A percentile compares a stretch with the other conserved stretches of the same genome.
These are phyloP conservation scores for Nysson spinosus DNA, from an alignment of 2,888 invertebrate species.

Conservation along the genomic window DNA sequence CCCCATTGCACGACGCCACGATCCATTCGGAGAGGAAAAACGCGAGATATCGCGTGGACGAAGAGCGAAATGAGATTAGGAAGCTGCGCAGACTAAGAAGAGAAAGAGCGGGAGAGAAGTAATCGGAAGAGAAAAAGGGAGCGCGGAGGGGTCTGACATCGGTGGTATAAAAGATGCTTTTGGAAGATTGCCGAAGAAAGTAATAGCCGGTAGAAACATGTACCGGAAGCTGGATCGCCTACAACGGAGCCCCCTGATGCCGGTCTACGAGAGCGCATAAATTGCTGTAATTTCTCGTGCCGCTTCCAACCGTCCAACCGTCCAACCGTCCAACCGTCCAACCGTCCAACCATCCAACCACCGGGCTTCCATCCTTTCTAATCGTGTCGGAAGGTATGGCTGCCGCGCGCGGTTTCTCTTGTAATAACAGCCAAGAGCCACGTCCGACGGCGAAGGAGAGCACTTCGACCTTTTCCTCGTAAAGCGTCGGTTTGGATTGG, in stretches of 20 bases:
- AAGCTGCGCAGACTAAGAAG: background rate
- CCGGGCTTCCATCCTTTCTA: constrained; percentile 49
- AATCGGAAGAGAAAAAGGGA: constrained; percentile 1
- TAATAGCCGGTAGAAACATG: constrained; percentile 23
- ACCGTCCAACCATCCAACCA: too few species aligned
- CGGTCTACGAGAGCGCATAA: constrained; percentile 50
- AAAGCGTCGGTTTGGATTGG: constrained; percentile 60
- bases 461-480: constrained; percentile 67
- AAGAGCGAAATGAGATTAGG: background rate
- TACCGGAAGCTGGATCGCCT: constrained; percentile 2
- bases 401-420: constrained; percentile 60
- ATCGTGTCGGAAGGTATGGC: constrained; percentile 47
- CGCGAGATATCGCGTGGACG: constrained; percentile 1
- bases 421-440: constrained; percentile 67
- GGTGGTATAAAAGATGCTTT: constrained; percentile 38
- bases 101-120: constrained; percentile 17
- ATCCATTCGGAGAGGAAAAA: background rate
- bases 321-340: too few species aligned
- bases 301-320: constrained; percentile 31
- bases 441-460: constrained; percentile 61
- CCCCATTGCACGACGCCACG: background rate
- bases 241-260: constrained; percentile 22
- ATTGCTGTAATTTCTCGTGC: constrained; percentile 59
- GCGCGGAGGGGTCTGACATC: constrained; percentile 4
- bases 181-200: constrained; percentile 42